Evolutionary conservation across 2,113 vertebrate genomes (phyloP).

Genomic region (Oenanthe oenanthe): DNA sequence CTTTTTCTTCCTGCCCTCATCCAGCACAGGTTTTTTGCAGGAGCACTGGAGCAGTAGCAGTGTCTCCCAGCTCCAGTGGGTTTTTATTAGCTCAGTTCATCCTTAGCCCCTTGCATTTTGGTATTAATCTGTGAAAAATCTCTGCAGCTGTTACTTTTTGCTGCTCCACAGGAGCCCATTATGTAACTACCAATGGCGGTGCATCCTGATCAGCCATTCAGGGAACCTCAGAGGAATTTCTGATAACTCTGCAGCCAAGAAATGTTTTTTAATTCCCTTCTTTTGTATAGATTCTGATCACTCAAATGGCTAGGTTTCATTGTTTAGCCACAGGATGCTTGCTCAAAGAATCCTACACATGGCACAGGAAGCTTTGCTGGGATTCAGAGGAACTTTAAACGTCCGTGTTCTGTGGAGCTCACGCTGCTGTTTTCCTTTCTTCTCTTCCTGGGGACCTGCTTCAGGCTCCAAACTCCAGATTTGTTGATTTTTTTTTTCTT

Average conservation of each 20-base stretch:
- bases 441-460: not conserved
- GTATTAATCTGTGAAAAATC: not conserved
- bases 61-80: not conserved
- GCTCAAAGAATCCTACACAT: not conserved
- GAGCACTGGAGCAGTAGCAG: not conserved
- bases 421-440: not conserved
- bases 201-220: not conserved
- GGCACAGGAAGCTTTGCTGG: not conserved
- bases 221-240: not conserved
- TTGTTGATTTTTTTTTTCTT: not conserved
- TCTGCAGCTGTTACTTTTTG: not conserved
- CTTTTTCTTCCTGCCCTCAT: not conserved
- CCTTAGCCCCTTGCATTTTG: not conserved
- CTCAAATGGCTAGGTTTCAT: not conserved
- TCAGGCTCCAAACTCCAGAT: not conserved
- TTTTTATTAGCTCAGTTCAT: not conserved
- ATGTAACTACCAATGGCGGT: not conserved
- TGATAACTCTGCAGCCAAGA: not conserved
- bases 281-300: not conserved
- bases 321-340: conserved; percentile 38
- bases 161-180: not conserved
- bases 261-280: not conserved
- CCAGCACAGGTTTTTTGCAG: not conserved
- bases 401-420: not conserved
- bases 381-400: not conserved